Evolutionary conservation across 2,113 vertebrate genomes (phyloP), one percentile per base, ranked within the genome.

Genomic region (Nothobranchius kuhntae): DNA sequence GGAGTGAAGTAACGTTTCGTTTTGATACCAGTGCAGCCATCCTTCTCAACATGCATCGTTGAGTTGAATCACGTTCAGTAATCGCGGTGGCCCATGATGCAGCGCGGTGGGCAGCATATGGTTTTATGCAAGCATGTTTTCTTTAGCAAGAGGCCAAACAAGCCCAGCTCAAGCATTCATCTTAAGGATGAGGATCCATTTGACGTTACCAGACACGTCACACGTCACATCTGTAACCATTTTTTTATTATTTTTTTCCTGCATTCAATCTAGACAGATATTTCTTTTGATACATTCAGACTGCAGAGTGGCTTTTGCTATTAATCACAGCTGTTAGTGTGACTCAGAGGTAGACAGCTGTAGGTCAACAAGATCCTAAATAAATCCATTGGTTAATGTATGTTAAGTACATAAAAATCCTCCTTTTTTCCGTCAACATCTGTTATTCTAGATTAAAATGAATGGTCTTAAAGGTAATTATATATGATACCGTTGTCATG

Each of bases 191-290:
- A 63, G 63, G 54, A 86, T 87, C 80, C 68, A 54, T 68, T 63
- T 58, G 55, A 66, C 42, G 46, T 81, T 68, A 69, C 77, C 73
- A 73, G 73, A 83, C 78, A 86, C 82, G 75, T 77, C 77, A n/a
- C n/a, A 70, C 36, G 53, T 79, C 84, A n/a, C n/a, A 87, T 89
- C 86, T 66, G 57, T 56, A 58, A 83, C 66, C 63, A 75, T 74
- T 30, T 48, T n/a, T 81, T 78, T 81, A 89, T 85, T 86, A 79
- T 88, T 82, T 89, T 73, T 63, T 70, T 68, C 60, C 35, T 13
- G 55, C 50, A 66, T 66, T 64, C 50, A 17, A 61, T 68, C 74
- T 46, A 14, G 57, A 76, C 80, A 79, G 65, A 65, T 78, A 68
- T 60, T 71, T 65, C 61, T 57, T 44, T 4, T 55, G 44, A 50